A percentile compares a stretch with the other conserved stretches of the same genome.
Evolutionary conservation across 2,888 invertebrate genomes (phyloP).

Genomic region (Iphiclides podalirius): DNA sequence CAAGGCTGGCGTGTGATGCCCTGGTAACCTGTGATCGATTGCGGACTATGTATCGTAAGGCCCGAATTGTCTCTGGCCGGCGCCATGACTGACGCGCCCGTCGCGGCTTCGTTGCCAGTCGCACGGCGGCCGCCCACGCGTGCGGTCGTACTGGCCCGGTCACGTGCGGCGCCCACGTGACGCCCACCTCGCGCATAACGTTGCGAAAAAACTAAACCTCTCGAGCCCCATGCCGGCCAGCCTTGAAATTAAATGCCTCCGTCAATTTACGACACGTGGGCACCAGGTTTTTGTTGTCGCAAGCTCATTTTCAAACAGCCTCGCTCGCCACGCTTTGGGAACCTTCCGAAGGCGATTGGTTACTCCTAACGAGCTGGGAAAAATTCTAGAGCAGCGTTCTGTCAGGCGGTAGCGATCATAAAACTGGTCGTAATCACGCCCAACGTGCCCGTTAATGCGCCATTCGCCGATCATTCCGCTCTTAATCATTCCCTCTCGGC

Average conservation of each 20-base stretch:
- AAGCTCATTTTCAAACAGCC: no score
- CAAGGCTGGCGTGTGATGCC: no score
- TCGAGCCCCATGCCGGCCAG: slow-evolving; percentile 63
- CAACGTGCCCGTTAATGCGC: slow-evolving; percentile 41
- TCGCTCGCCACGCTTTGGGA: background rate
- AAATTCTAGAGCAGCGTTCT: slow-evolving; percentile 42
- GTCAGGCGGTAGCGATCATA: slow-evolving; percentile 36
- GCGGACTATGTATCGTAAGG: no score
- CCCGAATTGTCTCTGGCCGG: no score
- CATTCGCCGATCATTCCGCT: slow-evolving; percentile 52
- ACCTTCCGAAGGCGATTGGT: background rate
- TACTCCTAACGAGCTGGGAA: slow-evolving; percentile 3
- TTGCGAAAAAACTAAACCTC: slow-evolving; percentile 74
- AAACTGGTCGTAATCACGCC: slow-evolving; percentile 41
- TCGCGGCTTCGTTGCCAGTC: slow-evolving; percentile 42
- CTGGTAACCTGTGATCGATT: no score
- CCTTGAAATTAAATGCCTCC: slow-evolving; percentile 74
- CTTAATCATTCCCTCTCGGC: slow-evolving; percentile 58
- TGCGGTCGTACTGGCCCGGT: slow-evolving; percentile 56
- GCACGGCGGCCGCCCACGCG: slow-evolving; percentile 64
- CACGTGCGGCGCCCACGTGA: slow-evolving; percentile 74
- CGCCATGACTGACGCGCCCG: slow-evolving; percentile 36
- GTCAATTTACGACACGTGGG: slow-evolving; percentile 68
- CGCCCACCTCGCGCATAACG: slow-evolving; percentile 68
- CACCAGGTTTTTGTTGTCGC: slow-evolving; percentile 39